Conservation (phyloP, 2,113 vertebrate species). For the Beaufortia kweichowensis region DNA sequence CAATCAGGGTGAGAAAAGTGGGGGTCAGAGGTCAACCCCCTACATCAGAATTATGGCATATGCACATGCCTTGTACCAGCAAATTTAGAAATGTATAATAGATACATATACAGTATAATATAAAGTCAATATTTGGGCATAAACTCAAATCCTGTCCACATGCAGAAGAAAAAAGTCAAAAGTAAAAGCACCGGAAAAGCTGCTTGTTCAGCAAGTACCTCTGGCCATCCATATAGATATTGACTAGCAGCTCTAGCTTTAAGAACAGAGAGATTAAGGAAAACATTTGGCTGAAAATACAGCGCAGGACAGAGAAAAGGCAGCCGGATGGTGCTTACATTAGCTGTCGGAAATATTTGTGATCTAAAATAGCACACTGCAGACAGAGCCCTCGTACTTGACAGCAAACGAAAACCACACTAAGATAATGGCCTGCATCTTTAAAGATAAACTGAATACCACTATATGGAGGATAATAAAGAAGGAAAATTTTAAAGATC, state of each 20-base stretch:
- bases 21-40: neutral
- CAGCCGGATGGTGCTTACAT: conserved; percentile 5
- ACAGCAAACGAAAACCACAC: neutral
- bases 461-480: neutral
- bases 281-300: neutral
- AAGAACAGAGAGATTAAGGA: neutral
- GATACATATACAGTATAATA: no score
- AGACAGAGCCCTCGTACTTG: neutral
- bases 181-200: neutral
- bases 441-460: neutral
- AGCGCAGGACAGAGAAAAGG: conserved; percentile 19
- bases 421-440: conserved; percentile 26
- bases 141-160: neutral
- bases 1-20: neutral
- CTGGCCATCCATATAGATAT: neutral
- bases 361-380: conserved; percentile 25
- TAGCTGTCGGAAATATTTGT: conserved; percentile 5
- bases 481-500: neutral
- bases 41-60: neutral
- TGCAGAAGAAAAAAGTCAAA: no score
- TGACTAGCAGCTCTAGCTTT: neutral
- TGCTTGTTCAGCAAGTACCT: neutral
- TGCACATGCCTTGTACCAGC: no score
- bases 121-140: conserved; percentile 33
- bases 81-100: no score